Evolutionary conservation across 1,140 invertebrate genomes (phyloP).

Genomic region (Drosophila ananassae): DNA sequence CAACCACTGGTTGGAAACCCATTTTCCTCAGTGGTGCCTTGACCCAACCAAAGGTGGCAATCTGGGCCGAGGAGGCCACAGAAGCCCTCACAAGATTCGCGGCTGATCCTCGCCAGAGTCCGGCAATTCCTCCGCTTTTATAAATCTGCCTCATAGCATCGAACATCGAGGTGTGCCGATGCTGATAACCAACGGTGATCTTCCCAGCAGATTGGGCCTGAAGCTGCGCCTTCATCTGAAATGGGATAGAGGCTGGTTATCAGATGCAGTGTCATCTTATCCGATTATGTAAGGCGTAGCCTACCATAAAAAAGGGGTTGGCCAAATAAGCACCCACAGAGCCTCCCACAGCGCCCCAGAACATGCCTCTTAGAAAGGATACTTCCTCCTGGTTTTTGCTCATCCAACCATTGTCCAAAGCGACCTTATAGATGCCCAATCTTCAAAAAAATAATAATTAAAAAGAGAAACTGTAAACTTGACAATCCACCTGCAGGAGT

Average conservation of each 20-base stretch:
- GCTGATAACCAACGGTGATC: constrained; percentile 96
- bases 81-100: constrained; percentile 90
- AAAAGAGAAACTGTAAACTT: not conserved
- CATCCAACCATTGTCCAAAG: constrained; percentile 19
- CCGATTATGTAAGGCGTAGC: not conserved
- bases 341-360: constrained; percentile 18
- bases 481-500: constrained; percentile 85
- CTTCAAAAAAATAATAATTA: not conserved
- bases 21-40: constrained; percentile 86
- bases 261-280: not conserved
- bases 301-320: not conserved
- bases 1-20: constrained; percentile 86
- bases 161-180: constrained; percentile 89
- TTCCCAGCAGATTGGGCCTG: constrained; percentile 90
- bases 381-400: constrained; percentile 1
- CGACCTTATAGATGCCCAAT: constrained; percentile 13
- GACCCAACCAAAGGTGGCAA: constrained; percentile 91
- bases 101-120: constrained; percentile 90
- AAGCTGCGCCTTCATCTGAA: constrained; percentile 92
- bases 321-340: not conserved
- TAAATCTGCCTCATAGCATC: constrained; percentile 89
- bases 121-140: constrained; percentile 88
- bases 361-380: constrained; percentile 8
- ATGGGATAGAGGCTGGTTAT: constrained; percentile 6
- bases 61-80: constrained; percentile 92